Base-by-base conservation (phyloP, 2,113 vertebrate genomes). In the Myotis brandtii region DNA sequence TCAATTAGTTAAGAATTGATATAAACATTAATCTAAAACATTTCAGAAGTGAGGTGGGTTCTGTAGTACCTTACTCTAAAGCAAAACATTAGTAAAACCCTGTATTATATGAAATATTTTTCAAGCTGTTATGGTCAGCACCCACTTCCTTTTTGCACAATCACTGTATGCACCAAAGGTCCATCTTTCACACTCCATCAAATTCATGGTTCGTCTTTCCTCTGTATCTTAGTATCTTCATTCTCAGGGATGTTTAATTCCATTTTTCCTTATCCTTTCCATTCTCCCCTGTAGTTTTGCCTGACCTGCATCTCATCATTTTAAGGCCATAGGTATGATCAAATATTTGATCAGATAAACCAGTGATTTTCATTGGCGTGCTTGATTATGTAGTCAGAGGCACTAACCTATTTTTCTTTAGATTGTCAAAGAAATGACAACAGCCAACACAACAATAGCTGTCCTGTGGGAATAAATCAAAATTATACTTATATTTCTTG, bases 31-130 rank as follows among this genome's bases (percentile, higher is more conserved):
- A 30, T 64, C 14, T 86, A 64, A 93, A 87, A 40, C 3, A 67
- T 77, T 81, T 86, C 27, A 59, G 20, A 94, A 37, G 40, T 62
- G 17, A 30, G 7, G 32, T 37, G 2, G 95, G 64, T n/a, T 23
- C 5, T 94, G 3, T 12, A 67, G 69, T 85, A 7, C 12, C 14
- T 83, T 87, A 54, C 27, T 43, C 5, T 85, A 62, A 43, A 46
- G 2, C 9, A 18, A 81, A 27, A 54, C 2, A 46, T 83, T 89
- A 64, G 43, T 16, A 18, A 93, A 88, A 86, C 17, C 56, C 20
- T 76, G 32, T 40, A 16, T 50, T 62, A 84, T 21, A 43, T 62
- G 21, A 93, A 94, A 79, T 59, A 84, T 62, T 84, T 94, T 92
- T 17, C 59, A 2, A 89, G 52, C 9, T 75, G 3, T 64, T 59